Conservation (phyloP, 2,797 vertebrate genomes). For the Coendou prehensilis region DNA sequence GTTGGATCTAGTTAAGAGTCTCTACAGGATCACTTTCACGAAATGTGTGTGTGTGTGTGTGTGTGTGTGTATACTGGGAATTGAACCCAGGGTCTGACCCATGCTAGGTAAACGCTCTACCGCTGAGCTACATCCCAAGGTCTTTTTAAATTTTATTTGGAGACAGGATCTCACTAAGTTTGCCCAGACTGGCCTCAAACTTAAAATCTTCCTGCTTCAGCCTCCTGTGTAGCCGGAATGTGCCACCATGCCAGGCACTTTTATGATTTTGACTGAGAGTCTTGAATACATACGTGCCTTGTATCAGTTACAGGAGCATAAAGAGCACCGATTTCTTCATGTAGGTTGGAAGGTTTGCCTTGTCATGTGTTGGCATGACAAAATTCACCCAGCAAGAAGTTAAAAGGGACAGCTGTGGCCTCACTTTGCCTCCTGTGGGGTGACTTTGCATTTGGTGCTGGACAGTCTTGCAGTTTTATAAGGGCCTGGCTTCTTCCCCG, state of each 20-base stretch:
- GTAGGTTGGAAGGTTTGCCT: background rate
- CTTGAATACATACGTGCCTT: background rate
- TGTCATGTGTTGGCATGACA: background rate
- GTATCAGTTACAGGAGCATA: background rate
- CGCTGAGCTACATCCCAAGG: background rate
- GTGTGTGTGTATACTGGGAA: no score
- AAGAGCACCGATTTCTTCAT: background rate
- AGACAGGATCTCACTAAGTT: background rate
- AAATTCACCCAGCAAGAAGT: background rate
- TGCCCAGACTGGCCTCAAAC: background rate
- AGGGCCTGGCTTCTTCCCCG: background rate
- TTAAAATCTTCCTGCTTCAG: background rate
- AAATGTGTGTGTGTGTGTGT: no score
- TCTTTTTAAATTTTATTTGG: background rate
- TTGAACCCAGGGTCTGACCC: background rate
- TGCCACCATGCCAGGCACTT: background rate
- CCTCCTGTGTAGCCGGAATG: background rate
- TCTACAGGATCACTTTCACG: constrained; percentile 3
- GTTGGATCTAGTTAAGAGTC: constrained; percentile 14
- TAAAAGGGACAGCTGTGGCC: background rate
- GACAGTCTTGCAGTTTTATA: background rate
- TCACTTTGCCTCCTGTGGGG: background rate
- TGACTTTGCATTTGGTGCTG: background rate
- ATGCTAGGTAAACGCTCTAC: background rate
- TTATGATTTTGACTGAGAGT: background rate